These are phyloP conservation scores for Ptiloglossa arizonensis DNA, from an alignment of 1,140 invertebrate genomes.

Conservation along the genomic window DNA sequence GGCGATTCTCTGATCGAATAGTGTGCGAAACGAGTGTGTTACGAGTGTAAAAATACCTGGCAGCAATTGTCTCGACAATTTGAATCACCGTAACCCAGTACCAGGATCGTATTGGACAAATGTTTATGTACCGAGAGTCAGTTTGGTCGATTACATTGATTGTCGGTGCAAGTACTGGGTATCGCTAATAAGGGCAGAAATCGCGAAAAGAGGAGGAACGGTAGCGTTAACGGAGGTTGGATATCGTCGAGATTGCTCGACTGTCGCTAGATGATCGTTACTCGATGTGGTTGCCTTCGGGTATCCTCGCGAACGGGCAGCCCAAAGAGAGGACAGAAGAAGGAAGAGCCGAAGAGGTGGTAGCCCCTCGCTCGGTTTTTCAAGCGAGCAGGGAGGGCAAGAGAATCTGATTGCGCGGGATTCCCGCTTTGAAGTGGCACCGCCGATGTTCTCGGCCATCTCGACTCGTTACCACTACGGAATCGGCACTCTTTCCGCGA, in stretches of 20 bases:
- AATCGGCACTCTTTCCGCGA: slow-evolving; percentile 63
- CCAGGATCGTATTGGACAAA: too few relatives aligned
- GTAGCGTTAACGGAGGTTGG: slow-evolving; percentile 1
- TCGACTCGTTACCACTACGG: slow-evolving; percentile 78
- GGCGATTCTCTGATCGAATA: too few relatives aligned
- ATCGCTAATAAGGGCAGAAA: not conserved
- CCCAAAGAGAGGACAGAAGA: slow-evolving; percentile 40
- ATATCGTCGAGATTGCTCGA: slow-evolving; percentile 20
- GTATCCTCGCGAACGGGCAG: slow-evolving; percentile 15
- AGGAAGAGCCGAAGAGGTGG: slow-evolving; percentile 38
- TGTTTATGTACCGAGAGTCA: not conserved
- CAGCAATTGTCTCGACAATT: too few relatives aligned
- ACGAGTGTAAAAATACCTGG: too few relatives aligned
- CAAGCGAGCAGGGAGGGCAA: slow-evolving; percentile 67
- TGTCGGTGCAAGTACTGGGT: not conserved
- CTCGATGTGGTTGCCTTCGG: slow-evolving; percentile 20
- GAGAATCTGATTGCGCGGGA: slow-evolving; percentile 79
- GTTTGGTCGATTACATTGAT: not conserved
- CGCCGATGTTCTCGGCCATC: slow-evolving; percentile 78
- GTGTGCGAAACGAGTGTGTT: too few relatives aligned
- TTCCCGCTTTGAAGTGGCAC: slow-evolving; percentile 80
- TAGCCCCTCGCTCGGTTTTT: slow-evolving; percentile 73
- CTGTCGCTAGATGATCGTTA: slow-evolving; percentile 39
- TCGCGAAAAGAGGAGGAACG: not conserved
- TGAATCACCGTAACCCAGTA: too few relatives aligned